Conservation (phyloP, 2,888 invertebrate species). For the Lottia scabra region DNA sequence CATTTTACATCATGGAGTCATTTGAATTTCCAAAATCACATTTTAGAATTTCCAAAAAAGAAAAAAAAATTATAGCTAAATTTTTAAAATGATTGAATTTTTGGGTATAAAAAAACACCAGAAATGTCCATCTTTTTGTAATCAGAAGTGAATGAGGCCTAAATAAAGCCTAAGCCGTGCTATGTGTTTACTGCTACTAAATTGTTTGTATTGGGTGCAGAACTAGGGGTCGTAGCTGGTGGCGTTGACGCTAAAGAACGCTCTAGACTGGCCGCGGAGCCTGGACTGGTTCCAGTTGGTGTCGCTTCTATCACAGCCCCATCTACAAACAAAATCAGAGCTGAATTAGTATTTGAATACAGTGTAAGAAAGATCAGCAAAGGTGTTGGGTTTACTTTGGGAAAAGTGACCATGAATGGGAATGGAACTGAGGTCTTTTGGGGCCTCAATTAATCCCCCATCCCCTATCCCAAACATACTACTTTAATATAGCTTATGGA, state of each 20-base stretch:
- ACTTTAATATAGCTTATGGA: too few species aligned
- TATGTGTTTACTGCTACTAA: slow-evolving; percentile 60
- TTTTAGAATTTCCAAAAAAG: too few species aligned
- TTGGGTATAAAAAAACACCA: too few species aligned
- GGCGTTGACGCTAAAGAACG: slow-evolving; percentile 21
- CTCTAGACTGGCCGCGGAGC: slow-evolving; percentile 16
- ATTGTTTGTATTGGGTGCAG: slow-evolving; percentile 58
- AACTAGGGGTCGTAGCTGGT: slow-evolving; percentile 27
- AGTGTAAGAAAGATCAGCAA: background rate
- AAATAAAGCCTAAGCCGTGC: slow-evolving; percentile 20
- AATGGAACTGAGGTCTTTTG: too few species aligned
- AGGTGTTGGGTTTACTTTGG: too few species aligned
- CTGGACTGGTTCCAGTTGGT: slow-evolving; percentile 30
- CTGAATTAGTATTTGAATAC: background rate
- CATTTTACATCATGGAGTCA: too few species aligned
- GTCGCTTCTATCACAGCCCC: slow-evolving; percentile 50
- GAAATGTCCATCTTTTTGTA: background rate
- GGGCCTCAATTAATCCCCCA: too few species aligned
- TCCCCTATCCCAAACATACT: too few species aligned
- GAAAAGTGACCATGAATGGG: too few species aligned
- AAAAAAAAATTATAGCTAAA: too few species aligned
- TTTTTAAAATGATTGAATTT: too few species aligned
- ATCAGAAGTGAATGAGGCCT: background rate
- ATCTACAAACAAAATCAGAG: slow-evolving; percentile 34
- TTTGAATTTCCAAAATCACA: too few species aligned